Evolutionary conservation across 2,888 invertebrate genomes (phyloP).

Genomic region (Parnassius glacialis): DNA sequence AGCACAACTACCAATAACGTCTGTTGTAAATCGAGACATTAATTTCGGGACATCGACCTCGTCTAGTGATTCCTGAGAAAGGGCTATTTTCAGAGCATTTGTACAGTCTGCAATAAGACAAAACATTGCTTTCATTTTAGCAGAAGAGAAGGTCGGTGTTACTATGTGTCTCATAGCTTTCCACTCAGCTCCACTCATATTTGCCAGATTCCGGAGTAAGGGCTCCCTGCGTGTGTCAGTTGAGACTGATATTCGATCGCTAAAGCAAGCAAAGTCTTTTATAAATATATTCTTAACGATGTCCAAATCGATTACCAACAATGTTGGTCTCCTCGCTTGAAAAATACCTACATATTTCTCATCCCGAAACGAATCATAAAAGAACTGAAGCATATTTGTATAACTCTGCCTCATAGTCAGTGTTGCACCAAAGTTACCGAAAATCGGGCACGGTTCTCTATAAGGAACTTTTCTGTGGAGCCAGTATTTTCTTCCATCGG

Average conservation of each 20-base stretch:
- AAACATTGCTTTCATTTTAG: slow-evolving; percentile 77
- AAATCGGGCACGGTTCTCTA: slow-evolving; percentile 72
- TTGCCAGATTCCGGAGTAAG: slow-evolving; percentile 66
- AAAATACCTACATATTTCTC: slow-evolving; percentile 70
- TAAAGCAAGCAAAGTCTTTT: slow-evolving; percentile 62
- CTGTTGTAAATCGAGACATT: slow-evolving; percentile 69
- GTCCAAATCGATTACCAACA: slow-evolving; percentile 66
- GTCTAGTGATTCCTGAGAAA: slow-evolving; percentile 45
- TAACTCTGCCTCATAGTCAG: slow-evolving; percentile 67
- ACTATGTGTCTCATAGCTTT: slow-evolving; percentile 71
- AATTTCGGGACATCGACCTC: slow-evolving; percentile 62
- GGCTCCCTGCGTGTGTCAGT: slow-evolving; percentile 73
- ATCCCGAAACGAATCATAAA: slow-evolving; percentile 57
- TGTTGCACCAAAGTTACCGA: slow-evolving; percentile 74
- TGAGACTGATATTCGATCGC: slow-evolving; percentile 64
- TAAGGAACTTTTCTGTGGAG: slow-evolving; percentile 62
- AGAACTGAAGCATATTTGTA: slow-evolving; percentile 60
- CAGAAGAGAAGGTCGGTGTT: slow-evolving; percentile 73
- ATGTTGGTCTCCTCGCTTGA: slow-evolving; percentile 69
- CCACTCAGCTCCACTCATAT: slow-evolving; percentile 75
- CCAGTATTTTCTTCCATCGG: slow-evolving; percentile 72
- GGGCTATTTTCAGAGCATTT: slow-evolving; percentile 50
- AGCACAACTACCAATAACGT: slow-evolving; percentile 73
- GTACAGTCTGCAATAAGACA: slow-evolving; percentile 68
- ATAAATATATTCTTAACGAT: slow-evolving; percentile 63